Conservation (phyloP, 2,113 vertebrate species). For the Anguilla japonica region DNA sequence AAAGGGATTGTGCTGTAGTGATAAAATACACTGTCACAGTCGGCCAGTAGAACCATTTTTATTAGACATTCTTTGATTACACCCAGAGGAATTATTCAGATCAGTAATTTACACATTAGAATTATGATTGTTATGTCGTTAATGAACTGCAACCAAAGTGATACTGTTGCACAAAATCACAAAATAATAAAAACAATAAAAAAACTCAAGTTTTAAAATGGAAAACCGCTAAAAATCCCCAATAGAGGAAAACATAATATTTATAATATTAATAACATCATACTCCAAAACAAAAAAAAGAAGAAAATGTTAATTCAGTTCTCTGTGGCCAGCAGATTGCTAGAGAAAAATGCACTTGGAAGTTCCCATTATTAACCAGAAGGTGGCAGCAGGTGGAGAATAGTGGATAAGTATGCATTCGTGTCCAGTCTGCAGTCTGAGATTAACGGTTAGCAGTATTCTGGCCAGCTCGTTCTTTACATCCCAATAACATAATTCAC, state of each 20-base stretch:
- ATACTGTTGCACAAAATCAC: slow-evolving; percentile 49
- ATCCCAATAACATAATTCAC: background rate
- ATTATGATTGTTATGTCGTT: slow-evolving; percentile 60
- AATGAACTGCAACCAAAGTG: slow-evolving; percentile 56
- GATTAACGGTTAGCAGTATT: background rate
- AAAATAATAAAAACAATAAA: slow-evolving; percentile 46
- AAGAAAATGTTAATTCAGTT: slow-evolving; percentile 43
- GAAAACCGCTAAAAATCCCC: slow-evolving; percentile 51
- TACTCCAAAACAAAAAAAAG: slow-evolving; percentile 37
- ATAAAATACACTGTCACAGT: slow-evolving; percentile 39
- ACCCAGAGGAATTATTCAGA: slow-evolving; percentile 60
- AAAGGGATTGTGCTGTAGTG: slow-evolving; percentile 68
- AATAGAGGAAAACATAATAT: slow-evolving; percentile 52
- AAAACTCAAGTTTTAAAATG: slow-evolving; percentile 64
- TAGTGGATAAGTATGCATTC: slow-evolving; percentile 29
- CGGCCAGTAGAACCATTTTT: slow-evolving; percentile 66
- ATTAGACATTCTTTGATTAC: slow-evolving; percentile 76
- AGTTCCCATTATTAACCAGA: slow-evolving; percentile 32
- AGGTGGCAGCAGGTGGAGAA: slow-evolving; percentile 37
- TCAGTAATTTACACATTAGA: slow-evolving; percentile 54
- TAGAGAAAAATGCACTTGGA: slow-evolving; percentile 45
- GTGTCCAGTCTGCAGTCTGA: slow-evolving; percentile 27
- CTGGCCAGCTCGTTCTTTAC: slow-evolving; percentile 7
- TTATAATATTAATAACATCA: slow-evolving; percentile 40
- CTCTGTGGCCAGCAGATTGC: slow-evolving; percentile 33